Percentiles rank a stretch among this genome's conserved stretches.
These are phyloP conservation scores for Catharus bicknelli DNA, from an alignment of 2,113 vertebrate genomes.

Conservation along the genomic window DNA sequence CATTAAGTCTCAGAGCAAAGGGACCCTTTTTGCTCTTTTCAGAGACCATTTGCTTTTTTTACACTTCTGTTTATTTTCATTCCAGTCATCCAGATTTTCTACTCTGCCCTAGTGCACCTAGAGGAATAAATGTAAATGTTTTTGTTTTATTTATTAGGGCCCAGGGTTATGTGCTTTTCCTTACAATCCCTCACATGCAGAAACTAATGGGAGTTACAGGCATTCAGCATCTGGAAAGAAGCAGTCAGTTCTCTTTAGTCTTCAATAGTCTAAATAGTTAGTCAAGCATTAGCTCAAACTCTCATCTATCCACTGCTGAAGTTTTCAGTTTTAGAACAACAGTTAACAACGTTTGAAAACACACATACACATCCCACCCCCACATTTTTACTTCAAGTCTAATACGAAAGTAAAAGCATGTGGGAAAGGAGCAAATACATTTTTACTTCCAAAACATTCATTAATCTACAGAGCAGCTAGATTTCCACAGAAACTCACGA, in stretches of 20 bases:
- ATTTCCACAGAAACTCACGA: not conserved
- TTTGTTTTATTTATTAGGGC: not conserved
- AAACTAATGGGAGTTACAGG: slow-evolving; percentile 14
- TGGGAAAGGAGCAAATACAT: not conserved
- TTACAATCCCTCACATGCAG: not conserved
- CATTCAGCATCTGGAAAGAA: slow-evolving; percentile 15
- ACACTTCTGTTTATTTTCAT: slow-evolving; percentile 38
- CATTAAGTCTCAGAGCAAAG: not conserved
- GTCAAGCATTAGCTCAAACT: not conserved
- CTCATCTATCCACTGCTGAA: not conserved
- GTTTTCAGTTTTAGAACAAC: not conserved
- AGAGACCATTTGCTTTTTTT: not conserved
- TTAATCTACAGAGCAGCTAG: not conserved
- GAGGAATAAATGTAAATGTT: not conserved
- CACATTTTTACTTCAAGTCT: not conserved
- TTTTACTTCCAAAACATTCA: not conserved
- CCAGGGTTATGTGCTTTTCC: not conserved
- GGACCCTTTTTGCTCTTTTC: not conserved
- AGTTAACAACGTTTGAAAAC: not conserved
- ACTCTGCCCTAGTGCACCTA: not conserved
- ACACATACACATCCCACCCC: not conserved
- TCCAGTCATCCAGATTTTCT: slow-evolving; percentile 25
- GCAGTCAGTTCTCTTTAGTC: not conserved
- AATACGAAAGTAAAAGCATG: not conserved
- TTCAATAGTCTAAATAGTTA: not conserved